A percentile compares a stretch with the other conserved stretches of the same genome.
Evolutionary conservation across 2,888 invertebrate species (phyloP).

Genomic region (Myathropa florea): DNA sequence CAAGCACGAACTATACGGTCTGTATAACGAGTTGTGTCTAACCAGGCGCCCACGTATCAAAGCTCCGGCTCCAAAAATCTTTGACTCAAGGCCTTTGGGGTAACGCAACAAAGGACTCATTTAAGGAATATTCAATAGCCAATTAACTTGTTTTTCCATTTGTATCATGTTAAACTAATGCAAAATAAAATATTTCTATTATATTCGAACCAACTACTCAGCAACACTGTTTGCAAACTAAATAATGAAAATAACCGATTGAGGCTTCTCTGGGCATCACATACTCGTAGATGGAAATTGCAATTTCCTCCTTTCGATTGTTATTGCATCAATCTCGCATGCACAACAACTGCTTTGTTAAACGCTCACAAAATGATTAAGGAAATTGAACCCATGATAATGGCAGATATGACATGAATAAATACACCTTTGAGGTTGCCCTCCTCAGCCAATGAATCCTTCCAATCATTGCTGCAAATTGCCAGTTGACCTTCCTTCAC

Average conservation of each 20-base stretch:
- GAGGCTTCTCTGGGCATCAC: neutral
- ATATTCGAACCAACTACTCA: neutral
- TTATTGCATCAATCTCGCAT: neutral
- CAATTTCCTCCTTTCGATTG: neutral
- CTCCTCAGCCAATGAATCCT: slow-evolving; percentile 1
- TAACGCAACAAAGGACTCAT: too few species aligned
- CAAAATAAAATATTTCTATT: neutral
- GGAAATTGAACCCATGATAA: slow-evolving; percentile 2
- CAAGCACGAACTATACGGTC: too few species aligned
- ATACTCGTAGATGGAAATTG: neutral
- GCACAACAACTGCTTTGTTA: neutral
- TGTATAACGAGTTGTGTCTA: too few species aligned
- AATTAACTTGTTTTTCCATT: too few species aligned
- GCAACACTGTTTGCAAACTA: neutral
- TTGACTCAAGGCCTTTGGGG: too few species aligned
- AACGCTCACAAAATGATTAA: slow-evolving; percentile 2
- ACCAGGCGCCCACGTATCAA: too few species aligned
- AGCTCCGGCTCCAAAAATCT: too few species aligned
- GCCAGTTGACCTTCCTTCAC: neutral
- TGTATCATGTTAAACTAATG: neutral
- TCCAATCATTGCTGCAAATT: slow-evolving; percentile 18
- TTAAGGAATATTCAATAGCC: too few species aligned
- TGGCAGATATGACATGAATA: slow-evolving; percentile 1
- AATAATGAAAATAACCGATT: slow-evolving; percentile 11
- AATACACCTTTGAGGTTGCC: slow-evolving; percentile 42